A percentile compares a stretch with the other conserved stretches of the same genome.
These are phyloP conservation scores for Pitangus sulphuratus DNA, from an alignment of 2,797 vertebrate genomes.

Conservation along the genomic window DNA sequence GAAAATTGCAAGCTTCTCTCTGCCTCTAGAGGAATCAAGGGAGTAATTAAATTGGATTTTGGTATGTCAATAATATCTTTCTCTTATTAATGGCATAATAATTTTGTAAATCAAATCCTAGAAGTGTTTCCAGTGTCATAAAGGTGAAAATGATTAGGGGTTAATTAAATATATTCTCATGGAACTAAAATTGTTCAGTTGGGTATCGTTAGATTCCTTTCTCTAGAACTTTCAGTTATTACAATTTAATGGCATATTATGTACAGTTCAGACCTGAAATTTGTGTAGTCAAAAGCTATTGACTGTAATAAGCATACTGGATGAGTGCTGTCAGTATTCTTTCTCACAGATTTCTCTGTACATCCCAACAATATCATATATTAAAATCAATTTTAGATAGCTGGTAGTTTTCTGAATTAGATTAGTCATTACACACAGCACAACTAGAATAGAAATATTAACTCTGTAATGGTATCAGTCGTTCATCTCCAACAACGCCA, in stretches of 20 bases:
- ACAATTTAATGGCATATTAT: slow-evolving; percentile 8
- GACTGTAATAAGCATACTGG: background rate
- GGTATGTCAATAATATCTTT: slow-evolving; percentile 57
- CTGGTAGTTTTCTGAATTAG: background rate
- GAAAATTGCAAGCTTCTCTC: slow-evolving; percentile 49
- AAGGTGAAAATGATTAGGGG: slow-evolving; percentile 67
- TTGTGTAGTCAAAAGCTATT: background rate
- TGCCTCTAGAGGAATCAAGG: slow-evolving; percentile 48
- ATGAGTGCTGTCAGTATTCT: background rate
- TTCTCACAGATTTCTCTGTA: background rate
- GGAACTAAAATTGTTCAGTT: slow-evolving; percentile 50
- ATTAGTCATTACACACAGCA: background rate
- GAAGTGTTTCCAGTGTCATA: slow-evolving; percentile 52
- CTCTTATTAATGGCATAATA: slow-evolving; percentile 71
- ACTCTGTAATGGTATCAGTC: background rate
- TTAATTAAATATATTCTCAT: slow-evolving; percentile 70
- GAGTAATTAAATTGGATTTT: slow-evolving; percentile 73
- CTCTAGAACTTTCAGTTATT: slow-evolving; percentile 30
- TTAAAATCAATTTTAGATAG: background rate
- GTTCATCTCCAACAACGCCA: background rate
- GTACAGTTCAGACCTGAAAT: background rate
- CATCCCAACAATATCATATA: background rate
- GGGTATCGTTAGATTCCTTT: background rate
- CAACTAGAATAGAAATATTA: background rate
- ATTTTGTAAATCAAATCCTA: slow-evolving; percentile 71